These are phyloP conservation scores for Crepidodera aurea DNA, from an alignment of 2,888 invertebrate genomes.

Conservation along the genomic window DNA sequence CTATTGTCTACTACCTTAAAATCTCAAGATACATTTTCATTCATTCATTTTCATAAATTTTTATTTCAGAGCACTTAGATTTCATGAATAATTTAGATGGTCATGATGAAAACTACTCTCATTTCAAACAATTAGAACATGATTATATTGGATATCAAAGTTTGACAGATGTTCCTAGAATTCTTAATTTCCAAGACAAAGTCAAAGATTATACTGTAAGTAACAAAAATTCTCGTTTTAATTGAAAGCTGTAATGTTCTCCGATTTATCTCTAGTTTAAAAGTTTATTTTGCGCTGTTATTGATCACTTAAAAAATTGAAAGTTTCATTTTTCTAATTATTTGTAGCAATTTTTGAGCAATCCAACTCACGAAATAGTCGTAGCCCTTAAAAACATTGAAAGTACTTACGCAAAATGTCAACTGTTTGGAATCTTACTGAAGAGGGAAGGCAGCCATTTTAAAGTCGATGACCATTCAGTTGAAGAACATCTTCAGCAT, in stretches of 20 bases:
- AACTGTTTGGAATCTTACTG: conserved; percentile 83
- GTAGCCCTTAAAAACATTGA: conserved; percentile 73
- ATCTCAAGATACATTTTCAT: too few species aligned
- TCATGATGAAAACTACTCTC: conserved; percentile 73
- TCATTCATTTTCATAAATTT: too few species aligned
- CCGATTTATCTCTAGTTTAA: too few species aligned
- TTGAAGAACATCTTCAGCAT: conserved; percentile 73
- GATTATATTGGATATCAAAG: conserved; percentile 96
- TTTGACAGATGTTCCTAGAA: conserved; percentile 91
- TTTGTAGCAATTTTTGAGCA: conserved; percentile 66
- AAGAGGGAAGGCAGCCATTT: conserved; percentile 84
- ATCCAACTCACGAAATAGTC: conserved; percentile 78
- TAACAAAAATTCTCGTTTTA: too few species aligned
- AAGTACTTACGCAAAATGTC: conserved; percentile 81
- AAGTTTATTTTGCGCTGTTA: too few species aligned
- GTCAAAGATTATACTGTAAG: conserved; percentile 57
- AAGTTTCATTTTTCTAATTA: too few species aligned
- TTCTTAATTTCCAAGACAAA: conserved; percentile 77
- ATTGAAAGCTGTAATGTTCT: too few species aligned
- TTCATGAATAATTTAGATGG: conserved; percentile 86
- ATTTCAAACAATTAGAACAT: conserved; percentile 89
- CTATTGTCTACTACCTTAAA: too few species aligned
- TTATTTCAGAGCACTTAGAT: conserved; percentile 87
- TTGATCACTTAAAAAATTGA: too few species aligned
- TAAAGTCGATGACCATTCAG: conserved; percentile 70